These are phyloP conservation scores for Eurytoma adleriae DNA, from an alignment of 2,888 invertebrate species.

Conservation along the genomic window DNA sequence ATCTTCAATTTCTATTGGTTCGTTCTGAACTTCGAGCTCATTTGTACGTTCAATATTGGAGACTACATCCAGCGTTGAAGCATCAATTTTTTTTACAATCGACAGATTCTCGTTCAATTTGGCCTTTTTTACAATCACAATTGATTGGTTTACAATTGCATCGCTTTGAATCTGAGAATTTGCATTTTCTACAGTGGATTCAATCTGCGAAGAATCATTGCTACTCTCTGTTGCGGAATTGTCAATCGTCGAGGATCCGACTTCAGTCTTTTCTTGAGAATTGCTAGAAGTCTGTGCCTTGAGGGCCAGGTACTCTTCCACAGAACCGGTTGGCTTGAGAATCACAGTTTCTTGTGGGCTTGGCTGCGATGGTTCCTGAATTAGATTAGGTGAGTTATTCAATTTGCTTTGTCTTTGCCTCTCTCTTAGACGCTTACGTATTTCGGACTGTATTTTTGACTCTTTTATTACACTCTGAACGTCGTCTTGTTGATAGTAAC, in stretches of 20 bases:
- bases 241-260: not conserved
- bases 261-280: conserved; percentile 3
- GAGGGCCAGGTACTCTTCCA: conserved; percentile 72
- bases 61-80: not conserved
- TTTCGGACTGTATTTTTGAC: conserved; percentile 74
- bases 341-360: conserved; percentile 28
- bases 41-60: no score
- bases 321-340: conserved; percentile 70
- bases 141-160: not conserved
- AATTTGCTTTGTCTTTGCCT: conserved; percentile 71
- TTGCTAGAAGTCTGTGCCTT: conserved; percentile 59
- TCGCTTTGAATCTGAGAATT: not conserved
- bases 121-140: conserved; percentile 24
- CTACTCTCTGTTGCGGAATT: not conserved
- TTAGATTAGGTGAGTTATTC: conserved; percentile 65
- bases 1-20: no score
- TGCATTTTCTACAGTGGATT: not conserved
- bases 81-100: conserved; percentile 17
- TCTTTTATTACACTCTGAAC: conserved; percentile 74
- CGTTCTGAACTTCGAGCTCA: no score
- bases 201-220: not conserved
- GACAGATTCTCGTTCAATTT: conserved; percentile 10
- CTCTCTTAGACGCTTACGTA: conserved; percentile 73
- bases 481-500: conserved; percentile 74
- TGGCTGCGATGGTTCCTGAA: conserved; percentile 49